Conservation (phyloP, 1,140 invertebrate species). For the Brachionus koreanus region DNA sequence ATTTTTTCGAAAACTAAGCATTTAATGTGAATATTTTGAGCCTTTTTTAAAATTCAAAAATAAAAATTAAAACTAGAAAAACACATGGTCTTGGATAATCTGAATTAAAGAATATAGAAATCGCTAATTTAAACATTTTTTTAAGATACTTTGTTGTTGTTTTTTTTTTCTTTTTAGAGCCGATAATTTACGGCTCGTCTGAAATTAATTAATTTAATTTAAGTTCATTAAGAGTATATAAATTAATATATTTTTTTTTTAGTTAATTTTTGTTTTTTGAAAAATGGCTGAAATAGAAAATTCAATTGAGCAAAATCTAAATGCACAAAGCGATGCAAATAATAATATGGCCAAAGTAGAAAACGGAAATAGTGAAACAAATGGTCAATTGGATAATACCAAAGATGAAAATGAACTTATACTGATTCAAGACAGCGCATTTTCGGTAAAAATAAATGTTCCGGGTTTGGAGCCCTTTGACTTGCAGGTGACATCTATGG, state of each 20-base stretch:
- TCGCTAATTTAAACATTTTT: neutral
- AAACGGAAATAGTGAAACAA: neutral
- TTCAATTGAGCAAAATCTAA: neutral
- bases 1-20: conserved; percentile 2
- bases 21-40: neutral
- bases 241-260: conserved; percentile 5
- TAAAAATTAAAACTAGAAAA: neutral
- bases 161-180: neutral
- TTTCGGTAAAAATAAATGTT: conserved; percentile 40
- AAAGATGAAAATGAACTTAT: conserved; percentile 42
- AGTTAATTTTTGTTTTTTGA: neutral
- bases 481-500: conserved; percentile 39
- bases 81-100: conserved; percentile 13
- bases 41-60: neutral
- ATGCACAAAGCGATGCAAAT: neutral
- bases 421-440: conserved; percentile 39
- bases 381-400: neutral
- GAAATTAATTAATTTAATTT: neutral
- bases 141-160: neutral
- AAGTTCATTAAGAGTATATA: neutral
- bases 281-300: conserved; percentile 20
- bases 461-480: conserved; percentile 39
- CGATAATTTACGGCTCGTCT: neutral
- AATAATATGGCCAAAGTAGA: conserved; percentile 13
- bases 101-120: neutral